Evolutionary conservation across 2,888 invertebrate genomes (phyloP).

Genomic region (Tenthredo amoena): DNA sequence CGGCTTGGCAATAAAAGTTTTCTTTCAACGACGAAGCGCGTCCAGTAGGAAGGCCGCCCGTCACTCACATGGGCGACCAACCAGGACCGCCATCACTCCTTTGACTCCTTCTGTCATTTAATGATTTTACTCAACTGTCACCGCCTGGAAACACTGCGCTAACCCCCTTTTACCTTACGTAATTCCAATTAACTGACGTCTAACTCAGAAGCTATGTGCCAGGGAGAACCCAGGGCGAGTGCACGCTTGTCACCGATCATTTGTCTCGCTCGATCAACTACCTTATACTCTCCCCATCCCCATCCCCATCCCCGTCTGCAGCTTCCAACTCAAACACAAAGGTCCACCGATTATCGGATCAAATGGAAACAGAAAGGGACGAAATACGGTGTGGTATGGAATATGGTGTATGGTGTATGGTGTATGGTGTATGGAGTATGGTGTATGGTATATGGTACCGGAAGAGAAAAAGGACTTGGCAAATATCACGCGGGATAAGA

Average conservation of each 20-base stretch:
- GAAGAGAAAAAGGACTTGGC: neutral
- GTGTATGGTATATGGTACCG: neutral
- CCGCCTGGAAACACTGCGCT: slow-evolving; percentile 25
- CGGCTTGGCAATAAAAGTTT: slow-evolving; percentile 51
- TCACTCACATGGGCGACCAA: slow-evolving; percentile 47
- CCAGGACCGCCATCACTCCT: slow-evolving; percentile 49
- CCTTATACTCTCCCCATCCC: neutral
- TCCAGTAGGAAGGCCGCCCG: slow-evolving; percentile 48
- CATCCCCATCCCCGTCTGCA: neutral
- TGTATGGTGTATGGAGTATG: neutral
- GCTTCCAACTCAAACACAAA: neutral
- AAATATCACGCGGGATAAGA: neutral
- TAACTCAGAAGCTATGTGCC: slow-evolving; percentile 36
- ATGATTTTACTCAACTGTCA: slow-evolving; percentile 50
- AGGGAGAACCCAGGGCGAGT: neutral
- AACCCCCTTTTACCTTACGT: slow-evolving; percentile 53
- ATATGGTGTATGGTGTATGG: no score
- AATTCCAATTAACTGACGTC: slow-evolving; percentile 56
- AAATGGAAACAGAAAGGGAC: slow-evolving; percentile 13
- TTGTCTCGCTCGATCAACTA: slow-evolving; percentile 35
- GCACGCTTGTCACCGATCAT: slow-evolving; percentile 39
- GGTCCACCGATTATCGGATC: neutral
- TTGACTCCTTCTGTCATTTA: slow-evolving; percentile 41
- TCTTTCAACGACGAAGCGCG: slow-evolving; percentile 47
- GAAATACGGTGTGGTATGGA: neutral